Conservation (phyloP, 2,888 invertebrate species). For the Amphipyra berbera region DNA sequence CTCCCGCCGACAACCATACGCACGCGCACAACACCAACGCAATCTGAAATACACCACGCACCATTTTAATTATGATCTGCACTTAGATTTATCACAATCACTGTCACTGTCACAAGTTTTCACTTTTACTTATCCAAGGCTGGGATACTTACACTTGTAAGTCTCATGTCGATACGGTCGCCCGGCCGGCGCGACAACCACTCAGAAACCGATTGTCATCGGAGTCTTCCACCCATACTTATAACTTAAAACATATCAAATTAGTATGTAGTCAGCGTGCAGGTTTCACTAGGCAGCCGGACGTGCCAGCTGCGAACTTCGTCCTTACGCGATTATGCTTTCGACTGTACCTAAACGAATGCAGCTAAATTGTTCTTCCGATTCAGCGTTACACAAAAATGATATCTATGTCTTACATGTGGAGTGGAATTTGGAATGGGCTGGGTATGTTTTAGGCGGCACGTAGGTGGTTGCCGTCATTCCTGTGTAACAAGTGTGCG, state of each 20-base stretch:
- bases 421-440: constrained; percentile 59
- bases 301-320: constrained; percentile 72
- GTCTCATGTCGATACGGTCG: constrained; percentile 80
- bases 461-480: constrained; percentile 82
- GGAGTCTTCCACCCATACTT: constrained; percentile 80
- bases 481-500: constrained; percentile 81
- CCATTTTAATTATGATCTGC: constrained; percentile 60
- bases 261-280: constrained; percentile 83
- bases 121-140: constrained; percentile 56
- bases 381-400: constrained; percentile 52
- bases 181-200: constrained; percentile 75
- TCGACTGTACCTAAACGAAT: constrained; percentile 76
- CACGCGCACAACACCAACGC: constrained; percentile 77
- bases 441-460: constrained; percentile 56
- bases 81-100: constrained; percentile 56
- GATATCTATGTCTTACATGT: constrained; percentile 45
- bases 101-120: constrained; percentile 49
- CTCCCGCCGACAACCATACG: constrained; percentile 71
- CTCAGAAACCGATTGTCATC: constrained; percentile 74
- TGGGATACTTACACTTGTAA: constrained; percentile 77
- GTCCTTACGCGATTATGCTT: constrained; percentile 81
- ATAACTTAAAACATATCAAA: constrained; percentile 79
- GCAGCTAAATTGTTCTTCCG: constrained; percentile 68
- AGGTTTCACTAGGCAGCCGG: constrained; percentile 84
- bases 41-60: constrained; percentile 82